These are phyloP conservation scores for Ectemnius cavifrons DNA, from an alignment of 2,888 invertebrate genomes.

Conservation along the genomic window DNA sequence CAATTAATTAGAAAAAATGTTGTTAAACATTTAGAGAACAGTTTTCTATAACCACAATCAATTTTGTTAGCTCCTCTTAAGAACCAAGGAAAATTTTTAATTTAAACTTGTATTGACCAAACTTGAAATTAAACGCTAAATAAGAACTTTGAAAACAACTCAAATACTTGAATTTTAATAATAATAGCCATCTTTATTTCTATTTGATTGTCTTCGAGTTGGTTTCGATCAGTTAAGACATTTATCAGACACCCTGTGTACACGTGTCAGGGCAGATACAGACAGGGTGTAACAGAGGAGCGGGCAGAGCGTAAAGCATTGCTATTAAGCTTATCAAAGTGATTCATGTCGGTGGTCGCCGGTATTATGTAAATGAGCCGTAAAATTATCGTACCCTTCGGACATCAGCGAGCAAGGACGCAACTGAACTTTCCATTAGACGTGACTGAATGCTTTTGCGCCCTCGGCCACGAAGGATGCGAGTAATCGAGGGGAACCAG, in stretches of 20 bases:
- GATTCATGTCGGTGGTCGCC: constrained; percentile 56
- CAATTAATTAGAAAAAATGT: no score
- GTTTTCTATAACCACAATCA: no score
- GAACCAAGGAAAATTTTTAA: no score
- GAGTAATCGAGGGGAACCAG: constrained; percentile 3
- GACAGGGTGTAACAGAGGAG: constrained; percentile 39
- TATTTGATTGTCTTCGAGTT: no score
- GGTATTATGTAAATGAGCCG: constrained; percentile 59
- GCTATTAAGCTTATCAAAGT: constrained; percentile 62
- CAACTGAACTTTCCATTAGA: constrained; percentile 53
- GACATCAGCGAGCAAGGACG: constrained; percentile 46
- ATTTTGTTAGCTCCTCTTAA: no score
- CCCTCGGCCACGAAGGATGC: constrained; percentile 22
- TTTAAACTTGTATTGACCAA: no score
- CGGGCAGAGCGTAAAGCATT: constrained; percentile 52
- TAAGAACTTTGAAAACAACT: no score
- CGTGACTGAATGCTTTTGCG: constrained; percentile 46
- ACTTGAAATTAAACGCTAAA: no score
- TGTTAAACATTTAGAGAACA: no score
- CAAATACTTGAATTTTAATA: no score
- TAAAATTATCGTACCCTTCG: constrained; percentile 60
- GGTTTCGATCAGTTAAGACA: no score
- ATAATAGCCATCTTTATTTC: no score
- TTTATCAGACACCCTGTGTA: background rate
- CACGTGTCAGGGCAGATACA: background rate